Evolutionary conservation across 2,113 vertebrate species (phyloP), one percentile per base, ranked within the genome.

Genomic region (Malurus elegans): DNA sequence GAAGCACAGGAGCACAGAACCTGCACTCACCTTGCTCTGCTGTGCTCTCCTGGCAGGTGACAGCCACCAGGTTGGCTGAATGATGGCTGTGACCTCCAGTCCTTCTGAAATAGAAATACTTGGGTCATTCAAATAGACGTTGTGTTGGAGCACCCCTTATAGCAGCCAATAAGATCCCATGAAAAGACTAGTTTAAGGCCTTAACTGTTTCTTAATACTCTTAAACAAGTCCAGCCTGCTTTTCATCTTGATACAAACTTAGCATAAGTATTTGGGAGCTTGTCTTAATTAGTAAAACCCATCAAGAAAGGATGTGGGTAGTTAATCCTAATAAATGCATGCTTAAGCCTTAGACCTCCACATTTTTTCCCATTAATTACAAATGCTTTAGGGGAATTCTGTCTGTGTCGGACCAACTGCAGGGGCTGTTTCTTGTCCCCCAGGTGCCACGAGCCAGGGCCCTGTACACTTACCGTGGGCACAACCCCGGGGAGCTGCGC

Each of bases 381-480:
- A 0, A 26, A 15, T 6, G 51, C 40, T 86, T 65, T 73, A 9
- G 74, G 81, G 70, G 67, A 81, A 24, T 31, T 76, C n/a, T 62
- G 72, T n/a, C 45, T 28, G 8, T 0, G 9, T 23, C 0, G 0
- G 73, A 16, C 2, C 0, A 86, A 57, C 32, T n/a, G 36, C 81
- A 88, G 79, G 92, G 65, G 67, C 83, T 72, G 56, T 87, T 40
- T 80, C 90, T 71, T 18, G 2, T 54, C 31, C 74, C 57, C 64
- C 97, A 99, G 99, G 98, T 98, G 31, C 97, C 98, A 6, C 97
- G 97, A 71, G 96, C 97, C 83, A 98, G 98, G 97, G 97, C 98
- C 12, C 95, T 98, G 54, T 97, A 96, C 89, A 98, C 95, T 75
- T 98, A 98, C 81, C 96, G 97, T 75, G 98, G 98, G 28, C 98